A percentile compares a stretch with the other conserved stretches of the same genome.
Evolutionary conservation across 1,140 invertebrate species (phyloP).

Genomic region (Drosophila pallidifrons): DNA sequence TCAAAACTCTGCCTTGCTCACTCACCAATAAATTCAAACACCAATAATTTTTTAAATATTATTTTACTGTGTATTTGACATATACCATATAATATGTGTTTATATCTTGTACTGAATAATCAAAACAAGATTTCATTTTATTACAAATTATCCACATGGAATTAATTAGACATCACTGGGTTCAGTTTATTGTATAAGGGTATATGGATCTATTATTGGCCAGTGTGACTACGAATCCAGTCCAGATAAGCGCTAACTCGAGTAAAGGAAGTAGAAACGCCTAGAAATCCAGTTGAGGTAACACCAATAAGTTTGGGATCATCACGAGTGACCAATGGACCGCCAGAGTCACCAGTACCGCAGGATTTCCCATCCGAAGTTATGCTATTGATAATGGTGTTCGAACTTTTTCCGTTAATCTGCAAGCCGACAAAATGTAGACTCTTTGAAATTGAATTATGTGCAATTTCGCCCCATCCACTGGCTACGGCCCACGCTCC

Average conservation of each 20-base stretch:
- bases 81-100: too few relatives aligned
- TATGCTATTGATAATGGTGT: not conserved
- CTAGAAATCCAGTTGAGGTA: too few relatives aligned
- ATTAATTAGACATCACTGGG: too few relatives aligned
- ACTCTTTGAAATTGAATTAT: not conserved
- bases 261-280: constrained; percentile 63
- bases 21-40: too few relatives aligned
- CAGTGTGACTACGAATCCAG: constrained; percentile 24
- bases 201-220: too few relatives aligned
- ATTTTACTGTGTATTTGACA: too few relatives aligned
- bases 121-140: too few relatives aligned
- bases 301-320: constrained; percentile 70
- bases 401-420: constrained; percentile 6
- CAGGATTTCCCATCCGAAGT: constrained; percentile 20
- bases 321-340: constrained; percentile 33
- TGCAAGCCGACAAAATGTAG: constrained; percentile 19
- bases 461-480: constrained; percentile 38
- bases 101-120: too few relatives aligned
- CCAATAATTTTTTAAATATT: too few relatives aligned
- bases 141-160: too few relatives aligned
- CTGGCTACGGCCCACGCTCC: constrained; percentile 18
- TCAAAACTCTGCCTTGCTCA: too few relatives aligned
- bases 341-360: constrained; percentile 34
- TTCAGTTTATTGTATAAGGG: too few relatives aligned
- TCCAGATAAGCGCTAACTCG: constrained; percentile 83